A percentile compares a stretch with the other conserved stretches of the same genome.
Conservation (phyloP, 2,888 invertebrate genomes). For the Gastracanthus pulcherrimus region DNA sequence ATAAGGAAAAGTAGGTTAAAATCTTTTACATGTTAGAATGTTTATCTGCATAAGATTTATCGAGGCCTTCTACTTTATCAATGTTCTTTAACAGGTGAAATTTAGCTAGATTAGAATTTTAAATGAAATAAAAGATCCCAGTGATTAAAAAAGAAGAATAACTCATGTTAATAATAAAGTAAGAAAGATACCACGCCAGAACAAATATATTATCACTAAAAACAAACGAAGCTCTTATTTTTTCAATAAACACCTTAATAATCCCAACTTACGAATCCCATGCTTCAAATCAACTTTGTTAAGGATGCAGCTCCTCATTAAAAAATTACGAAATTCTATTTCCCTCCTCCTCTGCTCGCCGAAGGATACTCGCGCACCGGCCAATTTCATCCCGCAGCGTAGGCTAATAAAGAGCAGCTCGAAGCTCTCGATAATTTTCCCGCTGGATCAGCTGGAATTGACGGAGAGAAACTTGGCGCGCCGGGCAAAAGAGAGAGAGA, state of each 20-base stretch:
- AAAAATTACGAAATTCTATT: too few species aligned
- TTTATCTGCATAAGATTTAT: neutral
- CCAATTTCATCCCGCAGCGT: neutral
- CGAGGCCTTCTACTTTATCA: neutral
- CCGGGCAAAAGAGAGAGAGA: neutral
- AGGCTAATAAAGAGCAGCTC: neutral
- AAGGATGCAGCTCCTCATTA: too few species aligned
- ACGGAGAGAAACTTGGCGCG: slow-evolving; percentile 5
- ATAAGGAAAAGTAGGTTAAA: neutral
- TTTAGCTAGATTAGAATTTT: neutral
- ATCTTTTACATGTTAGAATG: neutral
- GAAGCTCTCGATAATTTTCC: slow-evolving; percentile 32
- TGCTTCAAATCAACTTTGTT: too few species aligned
- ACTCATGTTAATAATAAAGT: too few species aligned
- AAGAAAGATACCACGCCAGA: neutral
- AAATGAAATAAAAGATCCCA: neutral
- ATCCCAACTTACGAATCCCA: too few species aligned
- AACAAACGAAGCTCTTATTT: too few species aligned
- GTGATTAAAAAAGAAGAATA: neutral
- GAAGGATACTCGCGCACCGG: neutral
- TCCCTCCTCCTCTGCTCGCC: too few species aligned
- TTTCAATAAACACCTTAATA: too few species aligned
- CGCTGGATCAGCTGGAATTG: slow-evolving; percentile 32
- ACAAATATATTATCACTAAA: neutral
- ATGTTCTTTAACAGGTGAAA: neutral